Evolutionary conservation across 2,888 invertebrate genomes (phyloP).

Genomic region (Bedellia somnulentella): DNA sequence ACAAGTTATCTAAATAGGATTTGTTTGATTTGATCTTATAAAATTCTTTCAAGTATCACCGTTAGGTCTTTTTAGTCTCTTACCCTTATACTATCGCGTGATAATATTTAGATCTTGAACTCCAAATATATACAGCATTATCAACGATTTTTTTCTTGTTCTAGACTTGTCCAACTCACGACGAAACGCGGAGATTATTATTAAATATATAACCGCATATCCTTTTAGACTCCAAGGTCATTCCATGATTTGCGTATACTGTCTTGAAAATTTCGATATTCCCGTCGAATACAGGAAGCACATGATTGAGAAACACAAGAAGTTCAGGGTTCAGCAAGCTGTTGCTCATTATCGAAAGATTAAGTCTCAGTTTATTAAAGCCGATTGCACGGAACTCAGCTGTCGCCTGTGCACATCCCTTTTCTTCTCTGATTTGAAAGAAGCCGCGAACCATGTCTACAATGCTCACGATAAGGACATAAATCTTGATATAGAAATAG

Average conservation of each 20-base stretch:
- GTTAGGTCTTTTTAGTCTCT: too few relatives aligned
- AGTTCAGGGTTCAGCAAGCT: slow-evolving; percentile 17
- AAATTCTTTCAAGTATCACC: too few relatives aligned
- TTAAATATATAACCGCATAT: slow-evolving; percentile 37
- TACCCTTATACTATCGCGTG: too few relatives aligned
- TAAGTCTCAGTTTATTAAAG: slow-evolving; percentile 31
- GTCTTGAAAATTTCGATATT: slow-evolving; percentile 32
- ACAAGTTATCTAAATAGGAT: too few relatives aligned
- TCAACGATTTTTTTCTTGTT: slow-evolving; percentile 28
- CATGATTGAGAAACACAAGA: slow-evolving; percentile 23
- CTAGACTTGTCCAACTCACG: slow-evolving; percentile 34
- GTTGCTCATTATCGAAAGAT: slow-evolving; percentile 28
- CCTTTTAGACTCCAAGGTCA: slow-evolving; percentile 39
- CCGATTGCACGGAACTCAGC: slow-evolving; percentile 29
- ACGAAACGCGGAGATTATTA: slow-evolving; percentile 38
- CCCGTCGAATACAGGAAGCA: slow-evolving; percentile 30
- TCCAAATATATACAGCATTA: too few relatives aligned
- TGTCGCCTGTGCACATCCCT: slow-evolving; percentile 29
- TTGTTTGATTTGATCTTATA: too few relatives aligned
- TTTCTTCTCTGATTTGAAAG: slow-evolving; percentile 20
- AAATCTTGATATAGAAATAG: slow-evolving; percentile 24
- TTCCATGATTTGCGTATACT: slow-evolving; percentile 38
- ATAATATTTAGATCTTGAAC: too few relatives aligned
- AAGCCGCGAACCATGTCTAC: slow-evolving; percentile 27
- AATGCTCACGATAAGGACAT: slow-evolving; percentile 21